A percentile compares a stretch with the other conserved stretches of the same genome.
These are phyloP conservation scores for Burhinus bistriatus DNA, from an alignment of 2,113 vertebrate genomes.

Conservation along the genomic window DNA sequence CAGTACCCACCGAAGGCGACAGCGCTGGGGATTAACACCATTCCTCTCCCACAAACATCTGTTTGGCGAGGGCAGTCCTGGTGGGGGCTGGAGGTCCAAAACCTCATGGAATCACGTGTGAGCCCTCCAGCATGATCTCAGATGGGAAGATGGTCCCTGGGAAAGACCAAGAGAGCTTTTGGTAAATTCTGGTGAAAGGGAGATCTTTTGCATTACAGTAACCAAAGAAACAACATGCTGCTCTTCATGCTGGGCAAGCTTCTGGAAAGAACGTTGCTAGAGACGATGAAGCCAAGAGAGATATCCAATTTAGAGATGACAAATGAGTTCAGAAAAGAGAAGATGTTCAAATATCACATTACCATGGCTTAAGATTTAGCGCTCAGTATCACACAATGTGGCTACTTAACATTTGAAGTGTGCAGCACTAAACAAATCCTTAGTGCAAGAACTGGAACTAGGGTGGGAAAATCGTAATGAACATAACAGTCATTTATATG, in stretches of 20 bases:
- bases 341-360: not conserved
- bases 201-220: not conserved
- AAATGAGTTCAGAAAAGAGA: not conserved
- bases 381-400: not conserved
- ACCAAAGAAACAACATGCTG: accelerated
- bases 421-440: not conserved
- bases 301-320: not conserved
- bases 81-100: not conserved
- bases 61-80: not conserved
- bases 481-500: accelerated
- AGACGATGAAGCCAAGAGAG: not conserved
- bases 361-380: no score
- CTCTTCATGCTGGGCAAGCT: not conserved
- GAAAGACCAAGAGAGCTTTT: not conserved
- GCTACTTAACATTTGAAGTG: not conserved
- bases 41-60: not conserved
- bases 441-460: not conserved
- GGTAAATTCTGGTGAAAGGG: not conserved
- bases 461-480: not conserved
- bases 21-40: not conserved
- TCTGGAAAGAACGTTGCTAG: not conserved
- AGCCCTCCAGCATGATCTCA: not conserved
- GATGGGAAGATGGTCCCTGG: not conserved
- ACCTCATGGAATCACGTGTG: not conserved
- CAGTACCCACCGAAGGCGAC: accelerated